phyloP scores from a whole-genome alignment of 2,797 vertebrate species.

The Pipistrellus pipistrellus region DNA sequence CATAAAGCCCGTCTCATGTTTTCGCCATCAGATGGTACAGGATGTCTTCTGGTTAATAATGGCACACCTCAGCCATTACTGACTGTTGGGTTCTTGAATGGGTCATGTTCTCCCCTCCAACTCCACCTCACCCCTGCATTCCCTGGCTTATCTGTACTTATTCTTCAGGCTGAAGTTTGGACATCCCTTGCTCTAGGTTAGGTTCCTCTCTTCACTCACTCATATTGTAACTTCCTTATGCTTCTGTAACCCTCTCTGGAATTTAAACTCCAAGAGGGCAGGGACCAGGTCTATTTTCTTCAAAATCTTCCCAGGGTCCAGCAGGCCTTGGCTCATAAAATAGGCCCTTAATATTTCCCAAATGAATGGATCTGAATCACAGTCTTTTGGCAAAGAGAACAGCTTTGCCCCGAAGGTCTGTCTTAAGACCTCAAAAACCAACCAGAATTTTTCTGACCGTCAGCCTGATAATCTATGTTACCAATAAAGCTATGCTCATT shows the following conservation, averaged over 20 bases:
- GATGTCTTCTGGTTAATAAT: not conserved
- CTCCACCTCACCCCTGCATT: fast-evolving
- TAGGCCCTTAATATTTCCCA: not conserved
- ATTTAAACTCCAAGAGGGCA: not conserved
- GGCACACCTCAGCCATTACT: not conserved
- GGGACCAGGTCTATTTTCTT: not conserved
- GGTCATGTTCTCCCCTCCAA: fast-evolving
- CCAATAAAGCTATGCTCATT: not conserved
- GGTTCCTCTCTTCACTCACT: not conserved
- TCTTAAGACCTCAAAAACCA: slow-evolving; percentile 30
- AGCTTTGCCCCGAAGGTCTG: not conserved
- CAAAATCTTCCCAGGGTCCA: not conserved
- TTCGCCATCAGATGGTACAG: not conserved
- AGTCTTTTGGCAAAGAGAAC: not conserved
- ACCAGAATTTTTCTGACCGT: not conserved
- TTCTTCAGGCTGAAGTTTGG: not conserved
- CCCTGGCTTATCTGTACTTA: not conserved
- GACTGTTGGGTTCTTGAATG: not conserved
- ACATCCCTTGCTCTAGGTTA: not conserved
- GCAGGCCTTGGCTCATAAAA: not conserved
- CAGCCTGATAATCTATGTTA: not conserved
- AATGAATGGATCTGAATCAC: not conserved
- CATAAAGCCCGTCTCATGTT: not conserved
- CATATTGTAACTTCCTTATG: not conserved
- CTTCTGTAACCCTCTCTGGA: not conserved